Base-by-base conservation (phyloP, 2,888 invertebrate species). In the Drosophila robusta region DNA sequence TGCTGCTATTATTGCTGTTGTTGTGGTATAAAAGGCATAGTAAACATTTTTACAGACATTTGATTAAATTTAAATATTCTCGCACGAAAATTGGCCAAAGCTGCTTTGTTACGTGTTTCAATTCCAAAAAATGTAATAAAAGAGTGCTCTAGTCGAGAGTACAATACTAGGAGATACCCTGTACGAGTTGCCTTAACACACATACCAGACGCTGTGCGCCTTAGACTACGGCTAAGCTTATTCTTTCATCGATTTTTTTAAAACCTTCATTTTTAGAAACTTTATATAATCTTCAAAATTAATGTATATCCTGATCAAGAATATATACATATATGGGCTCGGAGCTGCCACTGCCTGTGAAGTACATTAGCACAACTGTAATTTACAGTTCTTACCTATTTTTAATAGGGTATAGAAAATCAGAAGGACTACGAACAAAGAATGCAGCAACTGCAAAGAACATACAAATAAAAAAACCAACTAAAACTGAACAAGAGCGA, bases 51-150 rank as follows among this genome's bases (percentile, higher is more conserved):
- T 84, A 84, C 87, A 79, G 79, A 81, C 79, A 87, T 83, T 85
- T 85, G 85, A 87, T 85, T 83, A 85, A 85, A 85, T 87, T 85
- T 87, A 85, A 87, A 85, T 87, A 85, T 87, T 66, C 82, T 76
- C 76, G 82, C 80, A 80, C 68, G 75, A 58, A 87, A 77, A 81
- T 75, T 79, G 84, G 67, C 79, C n/a, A 80, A 80, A 63, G 66
- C 74, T 64, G 55, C 51, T 55, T 49, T 62, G 70, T 65, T 66
- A 54, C 64, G 34, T 57, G 39, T 60, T 34, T 32, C 29, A 45
- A 18, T 26, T 2, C 18, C 47, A 50, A 50, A 55, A 38, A 47
- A 54, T 50, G 55, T 12, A 34, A 34, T 34, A 34, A 34, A 34
- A 34, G 12, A 34, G 34, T 34, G 34, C 12, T 34, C 34, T 12